Conservation (phyloP, 2,113 vertebrate species). For the Garra rufa region DNA sequence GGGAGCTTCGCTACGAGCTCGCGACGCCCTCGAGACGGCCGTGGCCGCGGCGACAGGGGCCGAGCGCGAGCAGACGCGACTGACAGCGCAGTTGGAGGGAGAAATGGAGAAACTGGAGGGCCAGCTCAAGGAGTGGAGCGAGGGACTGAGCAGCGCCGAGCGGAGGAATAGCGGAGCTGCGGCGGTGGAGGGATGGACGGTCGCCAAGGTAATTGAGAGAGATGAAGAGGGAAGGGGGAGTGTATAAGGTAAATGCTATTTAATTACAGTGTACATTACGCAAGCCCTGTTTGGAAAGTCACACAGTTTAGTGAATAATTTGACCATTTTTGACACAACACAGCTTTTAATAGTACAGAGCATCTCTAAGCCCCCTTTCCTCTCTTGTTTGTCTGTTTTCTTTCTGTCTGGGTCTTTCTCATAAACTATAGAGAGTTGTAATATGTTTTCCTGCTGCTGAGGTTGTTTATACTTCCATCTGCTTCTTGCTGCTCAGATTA, state of each 20-base stretch:
- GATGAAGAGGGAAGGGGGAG: conserved; percentile 46
- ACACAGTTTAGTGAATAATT: neutral
- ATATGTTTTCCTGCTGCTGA: conserved; percentile 19
- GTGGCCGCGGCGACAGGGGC: conserved; percentile 82
- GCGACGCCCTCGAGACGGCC: conserved; percentile 78
- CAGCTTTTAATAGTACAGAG: neutral
- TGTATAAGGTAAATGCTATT: conserved; percentile 31
- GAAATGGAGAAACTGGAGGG: conserved; percentile 76
- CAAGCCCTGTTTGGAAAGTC: conserved; percentile 18
- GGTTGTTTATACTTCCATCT: conserved; percentile 9
- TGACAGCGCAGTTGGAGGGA: conserved; percentile 81
- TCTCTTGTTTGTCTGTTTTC: conserved; percentile 1
- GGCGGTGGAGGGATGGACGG: conserved; percentile 84
- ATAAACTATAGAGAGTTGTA: neutral
- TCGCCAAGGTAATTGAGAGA: conserved; percentile 81
- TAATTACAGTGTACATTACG: neutral
- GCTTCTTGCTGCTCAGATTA: conserved; percentile 28
- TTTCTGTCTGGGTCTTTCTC: neutral
- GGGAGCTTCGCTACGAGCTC: conserved; percentile 80
- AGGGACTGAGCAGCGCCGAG: conserved; percentile 79
- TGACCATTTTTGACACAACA: neutral
- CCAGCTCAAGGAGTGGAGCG: conserved; percentile 80
- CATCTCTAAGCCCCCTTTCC: neutral
- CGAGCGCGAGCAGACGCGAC: conserved; percentile 83
- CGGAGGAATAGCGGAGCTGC: conserved; percentile 84